These are phyloP conservation scores for Oreochromis spilurus DNA, from an alignment of 2,113 vertebrate genomes.

Conservation along the genomic window DNA sequence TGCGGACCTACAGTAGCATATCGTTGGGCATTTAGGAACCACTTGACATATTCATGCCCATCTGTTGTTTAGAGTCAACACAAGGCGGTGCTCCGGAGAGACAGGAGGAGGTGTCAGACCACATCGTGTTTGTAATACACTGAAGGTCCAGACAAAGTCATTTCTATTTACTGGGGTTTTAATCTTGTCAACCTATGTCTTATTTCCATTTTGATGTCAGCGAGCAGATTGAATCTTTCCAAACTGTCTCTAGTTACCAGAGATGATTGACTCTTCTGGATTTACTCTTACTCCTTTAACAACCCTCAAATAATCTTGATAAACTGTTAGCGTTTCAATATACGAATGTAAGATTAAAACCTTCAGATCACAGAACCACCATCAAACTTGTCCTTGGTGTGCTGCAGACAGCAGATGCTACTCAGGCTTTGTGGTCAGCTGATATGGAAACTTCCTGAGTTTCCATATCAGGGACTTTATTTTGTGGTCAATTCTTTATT, in stretches of 20 bases:
- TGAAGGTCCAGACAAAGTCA: slow-evolving; percentile 54
- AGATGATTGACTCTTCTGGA: background rate
- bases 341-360: background rate
- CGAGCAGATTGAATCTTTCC: background rate
- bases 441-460: background rate
- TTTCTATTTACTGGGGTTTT: slow-evolving; percentile 9
- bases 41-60: slow-evolving; percentile 66
- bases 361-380: background rate
- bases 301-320: background rate
- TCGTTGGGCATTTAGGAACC: slow-evolving; percentile 30
- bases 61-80: slow-evolving; percentile 69
- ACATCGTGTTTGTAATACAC: slow-evolving; percentile 10
- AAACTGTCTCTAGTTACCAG: background rate
- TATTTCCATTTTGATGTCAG: slow-evolving; percentile 13
- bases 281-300: background rate
- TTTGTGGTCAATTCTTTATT: background rate
- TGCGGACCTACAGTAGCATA: background rate
- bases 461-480: background rate
- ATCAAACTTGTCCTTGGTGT: background rate
- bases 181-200: background rate
- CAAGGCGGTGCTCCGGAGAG: slow-evolving; percentile 45
- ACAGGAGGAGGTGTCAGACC: slow-evolving; percentile 34
- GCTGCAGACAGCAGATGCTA: background rate
- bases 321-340: background rate
- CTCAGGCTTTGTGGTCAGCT: background rate